phyloP scores from a whole-genome alignment of 2,113 vertebrate species.

The Ammospiza nelsoni region DNA sequence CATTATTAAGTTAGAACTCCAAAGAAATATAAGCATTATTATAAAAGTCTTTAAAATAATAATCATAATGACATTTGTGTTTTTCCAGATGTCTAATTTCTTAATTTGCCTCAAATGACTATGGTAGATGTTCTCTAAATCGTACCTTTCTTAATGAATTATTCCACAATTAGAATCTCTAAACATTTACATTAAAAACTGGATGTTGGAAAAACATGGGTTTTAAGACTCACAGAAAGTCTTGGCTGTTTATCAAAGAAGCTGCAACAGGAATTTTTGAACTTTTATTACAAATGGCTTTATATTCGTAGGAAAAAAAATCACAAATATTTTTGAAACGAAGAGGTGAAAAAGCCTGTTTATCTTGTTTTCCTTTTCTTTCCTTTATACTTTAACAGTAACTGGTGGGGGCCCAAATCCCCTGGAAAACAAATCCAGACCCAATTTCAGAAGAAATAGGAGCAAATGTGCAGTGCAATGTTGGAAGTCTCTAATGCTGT shows the following conservation, averaged over 20 bases:
- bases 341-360: rapidly evolving
- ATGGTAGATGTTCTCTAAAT: neutral
- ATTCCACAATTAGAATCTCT: neutral
- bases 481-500: neutral
- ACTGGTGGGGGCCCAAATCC: neutral
- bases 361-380: neutral
- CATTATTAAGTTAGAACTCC: neutral
- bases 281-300: neutral
- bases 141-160: neutral
- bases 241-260: neutral
- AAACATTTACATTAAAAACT: neutral
- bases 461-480: neutral
- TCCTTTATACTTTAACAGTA: neutral
- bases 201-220: neutral
- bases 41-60: neutral
- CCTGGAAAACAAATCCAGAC: rapidly evolving
- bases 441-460: neutral
- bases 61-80: neutral
- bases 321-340: neutral
- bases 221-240: neutral
- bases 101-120: neutral
- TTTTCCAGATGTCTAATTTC: neutral
- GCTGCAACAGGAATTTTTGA: neutral
- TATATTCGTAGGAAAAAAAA: neutral
- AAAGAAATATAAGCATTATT: neutral